These are phyloP conservation scores for Bergia puertoricense DNA, from an alignment of 92 coral and sea anemone species.

Conservation along the genomic window DNA sequence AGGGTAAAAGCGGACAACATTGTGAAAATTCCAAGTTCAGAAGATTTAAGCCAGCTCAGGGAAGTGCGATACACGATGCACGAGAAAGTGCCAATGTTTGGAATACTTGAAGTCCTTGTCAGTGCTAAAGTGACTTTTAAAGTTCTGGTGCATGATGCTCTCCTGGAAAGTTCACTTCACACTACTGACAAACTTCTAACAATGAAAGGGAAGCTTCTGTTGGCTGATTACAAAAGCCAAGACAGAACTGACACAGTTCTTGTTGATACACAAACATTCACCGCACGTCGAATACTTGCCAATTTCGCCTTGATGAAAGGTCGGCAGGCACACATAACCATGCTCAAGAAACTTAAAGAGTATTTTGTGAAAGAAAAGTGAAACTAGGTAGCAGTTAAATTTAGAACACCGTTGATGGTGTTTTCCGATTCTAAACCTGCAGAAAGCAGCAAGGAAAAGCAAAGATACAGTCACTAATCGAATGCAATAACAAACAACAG, in stretches of 20 bases:
- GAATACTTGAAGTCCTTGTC: not conserved
- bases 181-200: not conserved
- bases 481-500: too few relatives aligned
- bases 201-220: not conserved
- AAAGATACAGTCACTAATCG: too few relatives aligned
- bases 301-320: not conserved
- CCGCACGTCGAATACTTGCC: not conserved
- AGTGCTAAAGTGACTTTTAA: not conserved
- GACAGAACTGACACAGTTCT: not conserved
- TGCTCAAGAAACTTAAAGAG: not conserved
- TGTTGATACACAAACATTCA: not conserved
- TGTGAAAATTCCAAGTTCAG: not conserved
- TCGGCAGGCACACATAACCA: not conserved
- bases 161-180: not conserved
- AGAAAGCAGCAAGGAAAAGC: too few relatives aligned
- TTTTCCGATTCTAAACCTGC: too few relatives aligned
- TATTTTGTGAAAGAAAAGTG: not conserved
- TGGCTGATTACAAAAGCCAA: conserved; percentile 1
- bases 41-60: not conserved
- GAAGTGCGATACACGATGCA: not conserved
- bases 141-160: not conserved
- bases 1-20: not conserved
- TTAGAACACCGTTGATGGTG: too few relatives aligned
- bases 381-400: too few relatives aligned
- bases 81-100: not conserved